phyloP scores from a whole-genome alignment of 2,797 vertebrate genomes.

The Falco peregrinus region DNA sequence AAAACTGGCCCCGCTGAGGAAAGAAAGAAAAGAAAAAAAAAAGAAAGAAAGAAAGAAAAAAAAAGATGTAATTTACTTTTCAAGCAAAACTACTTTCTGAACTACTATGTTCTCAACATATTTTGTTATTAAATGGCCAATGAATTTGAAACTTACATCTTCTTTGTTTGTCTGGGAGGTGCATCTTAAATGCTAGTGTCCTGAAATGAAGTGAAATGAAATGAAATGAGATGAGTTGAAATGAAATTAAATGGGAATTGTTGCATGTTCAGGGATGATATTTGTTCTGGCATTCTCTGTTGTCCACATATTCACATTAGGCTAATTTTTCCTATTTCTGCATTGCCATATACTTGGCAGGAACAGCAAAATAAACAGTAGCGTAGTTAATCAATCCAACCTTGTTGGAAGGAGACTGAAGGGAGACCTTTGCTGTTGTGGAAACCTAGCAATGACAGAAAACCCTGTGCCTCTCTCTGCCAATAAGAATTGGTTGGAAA shows the following conservation, averaged over 20 bases:
- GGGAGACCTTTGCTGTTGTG: constrained; percentile 11
- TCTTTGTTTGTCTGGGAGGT: background rate
- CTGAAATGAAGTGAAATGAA: constrained; percentile 14
- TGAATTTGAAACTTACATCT: background rate
- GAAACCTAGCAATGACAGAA: constrained; percentile 20
- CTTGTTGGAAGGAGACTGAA: constrained; percentile 29
- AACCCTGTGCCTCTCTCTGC: background rate
- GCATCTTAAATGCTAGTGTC: background rate
- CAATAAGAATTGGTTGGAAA: constrained; percentile 2
- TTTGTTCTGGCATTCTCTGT: constrained; percentile 53
- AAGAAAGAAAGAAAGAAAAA: background rate
- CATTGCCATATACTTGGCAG: constrained; percentile 47
- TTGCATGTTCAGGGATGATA: background rate
- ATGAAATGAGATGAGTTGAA: constrained; percentile 3
- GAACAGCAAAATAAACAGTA: constrained; percentile 51
- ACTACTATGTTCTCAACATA: background rate
- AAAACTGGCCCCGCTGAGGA: background rate
- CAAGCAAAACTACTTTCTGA: background rate
- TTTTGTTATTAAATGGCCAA: background rate
- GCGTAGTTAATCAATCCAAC: constrained; percentile 38
- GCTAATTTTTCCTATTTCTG: constrained; percentile 48
- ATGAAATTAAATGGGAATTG: background rate
- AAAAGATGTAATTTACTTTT: background rate
- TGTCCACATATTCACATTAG: constrained; percentile 35
- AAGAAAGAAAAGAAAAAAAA: background rate